Conservation (phyloP, 2,797 vertebrate species). For the Esox lucius region DNA sequence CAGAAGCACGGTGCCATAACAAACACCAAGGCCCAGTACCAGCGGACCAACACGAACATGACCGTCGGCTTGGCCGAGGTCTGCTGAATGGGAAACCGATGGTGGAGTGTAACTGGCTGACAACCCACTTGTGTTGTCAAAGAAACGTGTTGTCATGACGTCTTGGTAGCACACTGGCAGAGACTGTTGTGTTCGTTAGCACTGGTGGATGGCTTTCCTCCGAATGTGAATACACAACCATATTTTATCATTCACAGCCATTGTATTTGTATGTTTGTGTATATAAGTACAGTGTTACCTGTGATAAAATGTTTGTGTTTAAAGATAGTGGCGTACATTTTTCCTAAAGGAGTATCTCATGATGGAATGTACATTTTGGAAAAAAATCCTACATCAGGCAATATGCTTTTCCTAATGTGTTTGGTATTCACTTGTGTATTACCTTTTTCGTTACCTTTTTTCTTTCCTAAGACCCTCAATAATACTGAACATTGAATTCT, state of each 20-base stretch:
- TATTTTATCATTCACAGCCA: slow-evolving; percentile 25
- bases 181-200: slow-evolving; percentile 3
- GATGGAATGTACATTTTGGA: slow-evolving; percentile 57
- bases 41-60: slow-evolving; percentile 72
- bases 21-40: slow-evolving; percentile 93
- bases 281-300: slow-evolving; percentile 44
- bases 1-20: slow-evolving; percentile 97
- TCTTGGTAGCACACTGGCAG: slow-evolving; percentile 16
- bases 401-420: slow-evolving; percentile 6
- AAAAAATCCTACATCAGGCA: background rate
- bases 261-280: slow-evolving; percentile 42
- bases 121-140: background rate
- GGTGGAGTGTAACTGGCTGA: slow-evolving; percentile 1
- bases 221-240: slow-evolving; percentile 40
- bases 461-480: slow-evolving; percentile 7
- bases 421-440: slow-evolving; percentile 5
- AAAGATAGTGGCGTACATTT: background rate
- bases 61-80: slow-evolving; percentile 74
- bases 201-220: slow-evolving; percentile 34
- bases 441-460: slow-evolving; percentile 12
- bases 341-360: slow-evolving; percentile 44
- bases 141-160: slow-evolving; percentile 9
- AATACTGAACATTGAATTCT: slow-evolving; percentile 1
- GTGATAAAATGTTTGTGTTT: slow-evolving; percentile 39
- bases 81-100: slow-evolving; percentile 70